These are phyloP conservation scores for Botia kubotai DNA, from an alignment of 2,797 vertebrate species.

Conservation along the genomic window DNA sequence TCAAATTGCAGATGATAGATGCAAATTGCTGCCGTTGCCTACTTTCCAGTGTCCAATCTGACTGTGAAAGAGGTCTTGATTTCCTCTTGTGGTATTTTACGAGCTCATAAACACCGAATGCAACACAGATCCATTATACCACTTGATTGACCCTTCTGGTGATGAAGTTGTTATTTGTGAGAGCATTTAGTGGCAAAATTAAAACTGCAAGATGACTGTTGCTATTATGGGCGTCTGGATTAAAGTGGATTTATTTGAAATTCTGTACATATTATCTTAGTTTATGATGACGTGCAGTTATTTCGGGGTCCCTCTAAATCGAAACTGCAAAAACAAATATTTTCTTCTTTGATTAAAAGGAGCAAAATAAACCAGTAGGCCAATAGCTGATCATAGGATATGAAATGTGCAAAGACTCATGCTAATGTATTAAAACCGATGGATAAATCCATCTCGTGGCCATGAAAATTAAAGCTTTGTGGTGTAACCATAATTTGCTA, in stretches of 20 bases:
- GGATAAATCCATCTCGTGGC: slow-evolving; percentile 1
- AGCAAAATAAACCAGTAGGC: not conserved
- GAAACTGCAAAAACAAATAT: not conserved
- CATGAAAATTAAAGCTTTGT: slow-evolving; percentile 21
- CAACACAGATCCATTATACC: slow-evolving; percentile 39
- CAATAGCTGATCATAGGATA: not conserved
- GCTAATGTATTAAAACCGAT: not conserved
- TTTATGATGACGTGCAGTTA: not conserved
- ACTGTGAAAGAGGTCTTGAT: slow-evolving; percentile 63
- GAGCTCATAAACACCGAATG: slow-evolving; percentile 44
- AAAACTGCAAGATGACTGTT: not conserved
- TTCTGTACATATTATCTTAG: not conserved
- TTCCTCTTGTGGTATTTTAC: slow-evolving; percentile 53
- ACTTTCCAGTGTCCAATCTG: slow-evolving; percentile 64
- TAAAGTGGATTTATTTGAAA: slow-evolving; percentile 4
- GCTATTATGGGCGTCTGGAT: not conserved
- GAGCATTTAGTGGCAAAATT: not conserved
- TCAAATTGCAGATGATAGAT: slow-evolving; percentile 70
- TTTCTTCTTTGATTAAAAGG: not conserved
- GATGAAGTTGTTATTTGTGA: slow-evolving; percentile 31
- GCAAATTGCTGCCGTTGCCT: slow-evolving; percentile 70
- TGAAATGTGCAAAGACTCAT: slow-evolving; percentile 8
- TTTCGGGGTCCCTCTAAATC: not conserved
- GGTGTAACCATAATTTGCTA: slow-evolving; percentile 31
- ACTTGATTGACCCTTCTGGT: slow-evolving; percentile 23